These are phyloP conservation scores for Synanthedon vespiformis DNA, from an alignment of 2,888 invertebrate species.

Conservation along the genomic window DNA sequence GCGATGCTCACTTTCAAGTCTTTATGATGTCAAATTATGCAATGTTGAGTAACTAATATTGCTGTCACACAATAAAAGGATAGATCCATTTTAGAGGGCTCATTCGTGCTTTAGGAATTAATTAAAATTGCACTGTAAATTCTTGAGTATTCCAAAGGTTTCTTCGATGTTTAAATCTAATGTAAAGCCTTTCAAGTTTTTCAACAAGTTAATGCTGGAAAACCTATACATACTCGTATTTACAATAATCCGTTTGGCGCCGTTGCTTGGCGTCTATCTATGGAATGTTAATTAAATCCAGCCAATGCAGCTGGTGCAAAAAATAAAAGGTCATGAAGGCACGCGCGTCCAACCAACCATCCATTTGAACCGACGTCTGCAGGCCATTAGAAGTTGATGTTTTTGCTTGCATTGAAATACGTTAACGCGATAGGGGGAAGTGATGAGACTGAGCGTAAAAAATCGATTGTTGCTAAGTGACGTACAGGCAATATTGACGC, in stretches of 20 bases:
- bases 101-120: background rate
- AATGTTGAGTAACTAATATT: slow-evolving; percentile 2
- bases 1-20: slow-evolving; percentile 6
- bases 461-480: slow-evolving; percentile 15
- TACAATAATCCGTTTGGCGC: slow-evolving; percentile 9
- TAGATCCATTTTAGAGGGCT: background rate
- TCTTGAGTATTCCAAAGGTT: background rate
- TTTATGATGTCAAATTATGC: slow-evolving; percentile 8
- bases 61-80: background rate
- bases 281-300: slow-evolving; percentile 35
- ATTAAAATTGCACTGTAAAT: background rate
- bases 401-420: slow-evolving; percentile 9
- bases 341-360: slow-evolving; percentile 21
- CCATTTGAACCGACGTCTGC: slow-evolving; percentile 3
- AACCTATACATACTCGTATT: background rate
- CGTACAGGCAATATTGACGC: background rate
- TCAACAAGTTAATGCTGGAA: background rate
- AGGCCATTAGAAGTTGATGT: slow-evolving; percentile 7
- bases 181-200: background rate
- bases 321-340: slow-evolving; percentile 50
- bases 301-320: slow-evolving; percentile 23
- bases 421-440: slow-evolving; percentile 1
- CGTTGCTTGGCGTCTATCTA: slow-evolving; percentile 11
- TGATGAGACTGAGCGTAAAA: slow-evolving; percentile 3
- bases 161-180: no score